Base-by-base conservation (phyloP, 2,888 invertebrate genomes). In the Eucera pruinosa region DNA sequence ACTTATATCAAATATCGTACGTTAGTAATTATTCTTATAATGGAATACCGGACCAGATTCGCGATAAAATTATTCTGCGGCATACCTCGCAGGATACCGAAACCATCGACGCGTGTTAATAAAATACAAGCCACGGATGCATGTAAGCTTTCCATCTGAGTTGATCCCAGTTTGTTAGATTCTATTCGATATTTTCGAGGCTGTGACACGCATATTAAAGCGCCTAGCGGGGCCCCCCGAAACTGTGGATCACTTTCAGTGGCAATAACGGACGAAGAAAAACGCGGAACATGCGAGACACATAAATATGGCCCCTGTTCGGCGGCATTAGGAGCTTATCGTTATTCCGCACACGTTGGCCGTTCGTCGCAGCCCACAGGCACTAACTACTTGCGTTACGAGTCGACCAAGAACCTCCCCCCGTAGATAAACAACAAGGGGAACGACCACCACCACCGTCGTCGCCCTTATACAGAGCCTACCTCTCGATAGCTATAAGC, bases 261-360 rank as follows among this genome's bases (percentile, higher is more conserved):
- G 58, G 67, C 71, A 80, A 75, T 80, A 83, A 71, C 71, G 82
- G 78, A 81, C 78, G 82, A 81, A 85, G 87, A 89, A 88, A 88
- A 83, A 80, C 79, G 81, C 52, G 80, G 83, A 76, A 82, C 85
- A 88, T 86, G 85, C 88, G 81, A 89, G 89, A 87, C 86, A 83
- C 88, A 88, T 89, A 89, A 89, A 89, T 89, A 89, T 82, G 65
- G 78, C 36, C 74, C 82, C 85, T 84, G 87, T 83, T 86, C 84
- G 85, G 83, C 65, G 85, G 86, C 84, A 87, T 88, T 89, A 85
- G 86, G 67, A 88, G 89, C 90, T 90, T 90, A 90, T 90, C 90
- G 88, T 89, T 90, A 90, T 90, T 90, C 89, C 77, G 87, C 90
- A 90, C 89, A 90, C 90, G 90, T 88, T 87, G 89, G 87, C 84